phyloP scores from a whole-genome alignment of 2,888 invertebrate species.

The Acholoe squamosa region DNA sequence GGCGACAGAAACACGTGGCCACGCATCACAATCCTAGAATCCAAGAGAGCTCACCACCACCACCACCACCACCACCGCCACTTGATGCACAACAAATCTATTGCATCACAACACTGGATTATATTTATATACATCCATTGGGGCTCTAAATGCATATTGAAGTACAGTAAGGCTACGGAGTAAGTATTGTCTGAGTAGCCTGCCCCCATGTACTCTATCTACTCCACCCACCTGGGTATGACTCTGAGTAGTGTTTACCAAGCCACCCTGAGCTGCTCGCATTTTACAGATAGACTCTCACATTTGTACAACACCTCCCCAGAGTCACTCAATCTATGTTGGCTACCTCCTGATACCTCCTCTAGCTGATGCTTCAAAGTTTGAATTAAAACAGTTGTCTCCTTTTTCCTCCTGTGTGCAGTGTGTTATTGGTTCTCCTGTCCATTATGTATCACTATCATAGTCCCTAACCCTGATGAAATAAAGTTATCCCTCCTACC shows the following conservation, averaged over 20 bases:
- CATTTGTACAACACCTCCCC: not conserved
- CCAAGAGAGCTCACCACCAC: not conserved
- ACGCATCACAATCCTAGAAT: not conserved
- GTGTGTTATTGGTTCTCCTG: not conserved
- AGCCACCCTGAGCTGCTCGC: not conserved
- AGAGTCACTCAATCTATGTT: not conserved
- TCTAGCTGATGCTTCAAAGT: not conserved
- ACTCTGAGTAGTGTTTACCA: not conserved
- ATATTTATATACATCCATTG: not conserved
- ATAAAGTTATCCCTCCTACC: not conserved
- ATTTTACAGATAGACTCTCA: not conserved
- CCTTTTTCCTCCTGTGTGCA: not conserved
- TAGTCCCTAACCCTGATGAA: not conserved
- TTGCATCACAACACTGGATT: not conserved
- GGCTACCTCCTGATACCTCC: not conserved
- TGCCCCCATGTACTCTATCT: not conserved
- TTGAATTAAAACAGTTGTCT: not conserved
- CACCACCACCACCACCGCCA: not conserved
- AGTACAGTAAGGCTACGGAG: not conserved
- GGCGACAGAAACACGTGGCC: not conserved
- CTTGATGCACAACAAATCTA: too few relatives aligned
- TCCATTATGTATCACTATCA: not conserved
- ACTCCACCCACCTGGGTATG: not conserved
- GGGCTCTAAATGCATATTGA: not conserved
- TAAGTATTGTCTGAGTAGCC: constrained; percentile 1